phyloP scores from a whole-genome alignment of 2,888 invertebrate species.

The Macroteleia sp. region DNA sequence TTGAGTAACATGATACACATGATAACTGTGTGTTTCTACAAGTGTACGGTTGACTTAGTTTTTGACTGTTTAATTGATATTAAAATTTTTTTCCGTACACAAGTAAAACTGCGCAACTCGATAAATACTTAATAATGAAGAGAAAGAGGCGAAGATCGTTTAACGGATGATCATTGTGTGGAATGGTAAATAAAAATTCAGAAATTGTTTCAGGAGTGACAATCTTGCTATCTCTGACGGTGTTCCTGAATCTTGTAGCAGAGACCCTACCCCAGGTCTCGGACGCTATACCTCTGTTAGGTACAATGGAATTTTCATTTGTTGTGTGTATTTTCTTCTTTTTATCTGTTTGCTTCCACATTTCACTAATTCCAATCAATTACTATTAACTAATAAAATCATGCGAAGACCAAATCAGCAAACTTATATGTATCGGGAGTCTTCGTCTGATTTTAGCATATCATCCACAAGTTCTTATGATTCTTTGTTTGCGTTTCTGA shows the following conservation, averaged over 20 bases:
- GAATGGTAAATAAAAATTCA: conserved; percentile 70
- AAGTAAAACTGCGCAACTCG: too few relatives aligned
- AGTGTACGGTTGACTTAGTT: too few relatives aligned
- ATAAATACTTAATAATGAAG: too few relatives aligned
- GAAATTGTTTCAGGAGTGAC: conserved; percentile 96
- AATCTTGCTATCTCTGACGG: conserved; percentile 99
- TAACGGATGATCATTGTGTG: conserved; percentile 59
- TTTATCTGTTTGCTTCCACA: conserved; percentile 41
- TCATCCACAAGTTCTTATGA: too few relatives aligned
- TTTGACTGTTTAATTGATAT: too few relatives aligned
- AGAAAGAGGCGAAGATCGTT: too few relatives aligned
- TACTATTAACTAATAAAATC: neutral
- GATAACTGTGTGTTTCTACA: too few relatives aligned
- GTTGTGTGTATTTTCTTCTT: conserved; percentile 47
- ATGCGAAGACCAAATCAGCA: neutral
- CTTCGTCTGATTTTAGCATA: too few relatives aligned
- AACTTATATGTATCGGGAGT: neutral
- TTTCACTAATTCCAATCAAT: conserved; percentile 10
- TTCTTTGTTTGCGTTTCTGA: too few relatives aligned
- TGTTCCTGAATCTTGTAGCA: conserved; percentile 99
- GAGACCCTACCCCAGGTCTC: conserved; percentile 99
- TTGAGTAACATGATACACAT: too few relatives aligned
- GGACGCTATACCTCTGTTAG: conserved; percentile 99
- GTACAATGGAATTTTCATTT: conserved; percentile 86
- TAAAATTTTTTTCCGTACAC: too few relatives aligned